Conservation (phyloP, 2,888 invertebrate genomes). For the Cataglyphis cursor region DNA sequence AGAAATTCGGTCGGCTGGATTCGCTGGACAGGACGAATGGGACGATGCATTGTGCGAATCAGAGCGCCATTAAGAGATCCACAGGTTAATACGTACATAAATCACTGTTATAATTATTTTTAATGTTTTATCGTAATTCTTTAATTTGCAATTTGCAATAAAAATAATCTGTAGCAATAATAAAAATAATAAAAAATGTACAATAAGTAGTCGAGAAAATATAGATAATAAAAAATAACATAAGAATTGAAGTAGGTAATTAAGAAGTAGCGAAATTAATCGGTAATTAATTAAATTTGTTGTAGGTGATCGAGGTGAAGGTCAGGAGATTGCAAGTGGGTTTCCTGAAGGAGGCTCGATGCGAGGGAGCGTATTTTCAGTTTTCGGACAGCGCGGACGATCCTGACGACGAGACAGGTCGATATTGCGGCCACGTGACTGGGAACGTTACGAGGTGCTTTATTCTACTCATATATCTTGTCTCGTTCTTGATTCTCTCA, state of each 20-base stretch:
- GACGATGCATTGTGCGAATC: constrained; percentile 80
- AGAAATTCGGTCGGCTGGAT: constrained; percentile 83
- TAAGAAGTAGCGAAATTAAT: background rate
- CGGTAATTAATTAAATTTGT: background rate
- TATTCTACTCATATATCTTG: background rate
- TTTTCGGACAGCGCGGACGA: constrained; percentile 78
- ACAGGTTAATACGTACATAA: constrained; percentile 74
- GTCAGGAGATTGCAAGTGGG: constrained; percentile 81
- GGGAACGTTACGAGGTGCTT: constrained; percentile 81
- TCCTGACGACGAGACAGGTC: constrained; percentile 77
- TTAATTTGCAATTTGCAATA: background rate
- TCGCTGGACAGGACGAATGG: constrained; percentile 84
- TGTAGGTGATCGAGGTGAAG: constrained; percentile 80
- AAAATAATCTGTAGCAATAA: background rate
- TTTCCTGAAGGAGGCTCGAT: constrained; percentile 78
- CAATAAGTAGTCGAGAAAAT: background rate
- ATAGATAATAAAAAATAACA: background rate
- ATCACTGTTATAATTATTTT: background rate
- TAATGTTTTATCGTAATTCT: background rate
- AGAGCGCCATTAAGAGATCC: constrained; percentile 80
- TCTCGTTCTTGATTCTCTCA: background rate
- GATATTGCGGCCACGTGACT: constrained; percentile 82
- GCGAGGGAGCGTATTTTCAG: constrained; percentile 81
- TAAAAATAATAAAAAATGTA: background rate
- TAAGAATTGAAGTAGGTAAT: background rate